These are phyloP conservation scores for Muscicapa striata DNA, from an alignment of 2,797 vertebrate species.

Conservation along the genomic window DNA sequence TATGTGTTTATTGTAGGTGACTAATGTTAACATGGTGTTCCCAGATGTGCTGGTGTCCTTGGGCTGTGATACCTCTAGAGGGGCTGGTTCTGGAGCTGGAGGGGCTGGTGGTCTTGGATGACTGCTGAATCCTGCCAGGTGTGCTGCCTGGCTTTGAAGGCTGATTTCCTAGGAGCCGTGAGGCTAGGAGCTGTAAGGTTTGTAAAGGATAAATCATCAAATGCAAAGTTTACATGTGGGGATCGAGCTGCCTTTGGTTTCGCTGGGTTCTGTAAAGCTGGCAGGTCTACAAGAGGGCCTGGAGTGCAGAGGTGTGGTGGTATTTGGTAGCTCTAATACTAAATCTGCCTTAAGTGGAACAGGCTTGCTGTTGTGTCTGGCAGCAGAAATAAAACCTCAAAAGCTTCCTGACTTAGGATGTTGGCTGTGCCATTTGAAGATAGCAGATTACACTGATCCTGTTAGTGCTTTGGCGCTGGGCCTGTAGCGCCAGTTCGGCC, in stretches of 20 bases:
- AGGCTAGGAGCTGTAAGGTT: neutral
- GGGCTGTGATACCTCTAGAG: neutral
- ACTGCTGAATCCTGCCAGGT: neutral
- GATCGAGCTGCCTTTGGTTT: neutral
- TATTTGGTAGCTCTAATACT: neutral
- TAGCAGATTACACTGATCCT: neutral
- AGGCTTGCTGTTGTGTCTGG: neutral
- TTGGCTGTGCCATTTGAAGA: neutral
- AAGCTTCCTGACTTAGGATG: neutral
- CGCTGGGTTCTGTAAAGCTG: neutral
- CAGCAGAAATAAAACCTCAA: neutral
- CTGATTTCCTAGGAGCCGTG: neutral
- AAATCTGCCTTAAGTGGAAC: neutral
- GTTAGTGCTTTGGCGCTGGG: accelerated
- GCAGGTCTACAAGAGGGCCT: neutral
- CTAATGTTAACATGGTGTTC: neutral
- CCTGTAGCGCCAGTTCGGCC: accelerated
- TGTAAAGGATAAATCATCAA: neutral
- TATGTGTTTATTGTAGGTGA: accelerated
- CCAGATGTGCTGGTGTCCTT: neutral
- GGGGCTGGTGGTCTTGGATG: neutral
- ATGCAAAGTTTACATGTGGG: neutral
- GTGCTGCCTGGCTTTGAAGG: neutral
- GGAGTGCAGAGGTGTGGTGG: neutral
- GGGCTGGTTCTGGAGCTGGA: neutral